phyloP scores from a whole-genome alignment of 2,888 invertebrate species.

The Diarsia dahlii region DNA sequence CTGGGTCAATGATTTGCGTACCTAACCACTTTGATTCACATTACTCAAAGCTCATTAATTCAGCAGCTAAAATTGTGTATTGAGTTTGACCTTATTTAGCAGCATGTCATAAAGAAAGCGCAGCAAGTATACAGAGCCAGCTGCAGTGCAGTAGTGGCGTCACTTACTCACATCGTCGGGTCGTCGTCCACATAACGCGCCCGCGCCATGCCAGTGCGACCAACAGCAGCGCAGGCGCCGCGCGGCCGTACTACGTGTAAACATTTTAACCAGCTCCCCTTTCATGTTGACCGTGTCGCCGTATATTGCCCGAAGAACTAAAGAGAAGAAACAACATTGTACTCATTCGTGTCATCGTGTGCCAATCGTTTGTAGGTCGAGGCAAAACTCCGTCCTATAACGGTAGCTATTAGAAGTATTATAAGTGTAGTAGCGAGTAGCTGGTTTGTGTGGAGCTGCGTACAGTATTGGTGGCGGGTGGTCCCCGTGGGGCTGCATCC shows the following conservation, averaged over 20 bases:
- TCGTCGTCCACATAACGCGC: constrained; percentile 50
- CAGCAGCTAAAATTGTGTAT: neutral
- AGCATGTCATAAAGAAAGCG: too few species aligned
- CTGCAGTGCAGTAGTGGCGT: neutral
- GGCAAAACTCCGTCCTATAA: constrained; percentile 22
- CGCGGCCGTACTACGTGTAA: constrained; percentile 44
- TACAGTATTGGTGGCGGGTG: neutral
- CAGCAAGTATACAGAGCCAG: neutral
- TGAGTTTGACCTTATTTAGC: neutral
- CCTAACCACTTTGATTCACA: neutral
- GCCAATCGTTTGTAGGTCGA: constrained; percentile 61
- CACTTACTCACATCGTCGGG: constrained; percentile 4
- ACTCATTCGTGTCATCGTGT: constrained; percentile 44
- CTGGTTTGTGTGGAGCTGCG: neutral
- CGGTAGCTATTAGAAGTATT: neutral
- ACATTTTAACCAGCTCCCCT: constrained; percentile 62
- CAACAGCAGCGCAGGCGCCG: constrained; percentile 18
- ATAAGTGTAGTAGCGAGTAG: neutral
- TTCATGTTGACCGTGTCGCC: constrained; percentile 61
- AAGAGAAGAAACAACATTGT: constrained; percentile 50
- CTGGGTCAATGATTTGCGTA: neutral
- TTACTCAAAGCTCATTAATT: neutral
- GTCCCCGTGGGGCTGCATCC: neutral
- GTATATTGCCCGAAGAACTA: constrained; percentile 40
- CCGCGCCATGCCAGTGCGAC: neutral